phyloP scores from a whole-genome alignment of 2,888 invertebrate species.

The Drosophila trichaetosa region DNA sequence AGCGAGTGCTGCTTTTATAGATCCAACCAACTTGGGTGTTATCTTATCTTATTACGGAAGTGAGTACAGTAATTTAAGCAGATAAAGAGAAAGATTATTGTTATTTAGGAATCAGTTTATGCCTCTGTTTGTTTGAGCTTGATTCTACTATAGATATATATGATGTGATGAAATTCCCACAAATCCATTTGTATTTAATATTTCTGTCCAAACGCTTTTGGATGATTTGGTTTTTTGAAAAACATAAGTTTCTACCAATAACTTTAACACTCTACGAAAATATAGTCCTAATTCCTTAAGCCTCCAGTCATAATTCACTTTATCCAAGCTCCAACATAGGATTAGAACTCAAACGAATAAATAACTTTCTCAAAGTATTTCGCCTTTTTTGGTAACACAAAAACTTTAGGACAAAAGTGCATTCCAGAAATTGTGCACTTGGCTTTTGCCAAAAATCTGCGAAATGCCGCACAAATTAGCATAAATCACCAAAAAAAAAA shows the following conservation, averaged over 20 bases:
- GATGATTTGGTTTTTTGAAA: not conserved
- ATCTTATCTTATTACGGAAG: too few relatives aligned
- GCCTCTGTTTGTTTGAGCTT: slow-evolving; percentile 59
- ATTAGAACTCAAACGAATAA: not conserved
- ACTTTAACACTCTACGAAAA: not conserved
- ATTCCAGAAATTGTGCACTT: slow-evolving; percentile 36
- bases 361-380: not conserved
- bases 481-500: slow-evolving; percentile 59
- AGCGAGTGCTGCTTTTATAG: too few relatives aligned
- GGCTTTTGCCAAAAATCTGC: slow-evolving; percentile 54
- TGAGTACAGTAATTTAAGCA: slow-evolving; percentile 33
- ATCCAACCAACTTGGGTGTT: too few relatives aligned
- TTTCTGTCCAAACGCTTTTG: too few relatives aligned
- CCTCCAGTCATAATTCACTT: not conserved
- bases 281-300: not conserved
- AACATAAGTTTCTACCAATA: not conserved
- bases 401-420: slow-evolving; percentile 30
- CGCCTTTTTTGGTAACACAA: not conserved
- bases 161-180: not conserved
- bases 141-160: not conserved
- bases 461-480: slow-evolving; percentile 71
- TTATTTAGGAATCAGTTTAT: slow-evolving; percentile 59
- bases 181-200: not conserved
- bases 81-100: slow-evolving; percentile 13
- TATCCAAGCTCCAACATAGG: not conserved